Conservation (phyloP, 2,888 invertebrate species). For the Oscheius onirici region DNA sequence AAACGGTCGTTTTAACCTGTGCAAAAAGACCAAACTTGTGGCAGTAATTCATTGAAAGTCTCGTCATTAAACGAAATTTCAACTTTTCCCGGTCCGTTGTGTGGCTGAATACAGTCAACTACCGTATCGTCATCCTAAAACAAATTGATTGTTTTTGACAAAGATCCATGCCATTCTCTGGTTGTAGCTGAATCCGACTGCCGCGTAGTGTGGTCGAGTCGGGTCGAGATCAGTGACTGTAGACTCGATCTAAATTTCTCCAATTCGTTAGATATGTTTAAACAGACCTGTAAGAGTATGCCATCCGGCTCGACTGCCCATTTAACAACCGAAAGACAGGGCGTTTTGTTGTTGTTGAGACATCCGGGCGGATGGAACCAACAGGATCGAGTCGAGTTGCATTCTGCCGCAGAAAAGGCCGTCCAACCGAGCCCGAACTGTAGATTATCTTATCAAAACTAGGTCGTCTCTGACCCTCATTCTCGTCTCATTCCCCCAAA, state of each 20-base stretch:
- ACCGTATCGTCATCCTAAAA: slow-evolving; percentile 58
- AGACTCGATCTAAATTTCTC: slow-evolving; percentile 44
- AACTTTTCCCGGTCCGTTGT: slow-evolving; percentile 44
- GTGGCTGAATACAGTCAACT: slow-evolving; percentile 53
- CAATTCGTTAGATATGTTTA: neutral
- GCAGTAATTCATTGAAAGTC: slow-evolving; percentile 54
- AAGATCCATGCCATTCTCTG: slow-evolving; percentile 54
- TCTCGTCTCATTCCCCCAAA: neutral
- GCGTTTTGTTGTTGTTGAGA: slow-evolving; percentile 22
- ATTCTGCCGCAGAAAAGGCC: slow-evolving; percentile 43
- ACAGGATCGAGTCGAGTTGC: slow-evolving; percentile 55
- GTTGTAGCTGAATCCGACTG: slow-evolving; percentile 57
- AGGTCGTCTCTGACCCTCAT: slow-evolving; percentile 2
- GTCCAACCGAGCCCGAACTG: slow-evolving; percentile 2
- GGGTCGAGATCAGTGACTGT: slow-evolving; percentile 48
- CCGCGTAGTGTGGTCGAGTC: slow-evolving; percentile 49
- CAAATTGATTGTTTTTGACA: neutral
- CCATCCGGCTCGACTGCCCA: slow-evolving; percentile 57
- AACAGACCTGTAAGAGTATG: slow-evolving; percentile 44
- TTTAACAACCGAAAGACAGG: slow-evolving; percentile 53
- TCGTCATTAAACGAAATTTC: slow-evolving; percentile 60
- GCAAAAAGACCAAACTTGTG: slow-evolving; percentile 35
- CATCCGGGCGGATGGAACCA: slow-evolving; percentile 59
- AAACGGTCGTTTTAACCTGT: neutral
- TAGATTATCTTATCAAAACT: slow-evolving; percentile 22